A percentile compares a stretch with the other conserved stretches of the same genome.
Evolutionary conservation across 2,113 vertebrate species (phyloP).

Genomic region (Salvelinus fontinalis): DNA sequence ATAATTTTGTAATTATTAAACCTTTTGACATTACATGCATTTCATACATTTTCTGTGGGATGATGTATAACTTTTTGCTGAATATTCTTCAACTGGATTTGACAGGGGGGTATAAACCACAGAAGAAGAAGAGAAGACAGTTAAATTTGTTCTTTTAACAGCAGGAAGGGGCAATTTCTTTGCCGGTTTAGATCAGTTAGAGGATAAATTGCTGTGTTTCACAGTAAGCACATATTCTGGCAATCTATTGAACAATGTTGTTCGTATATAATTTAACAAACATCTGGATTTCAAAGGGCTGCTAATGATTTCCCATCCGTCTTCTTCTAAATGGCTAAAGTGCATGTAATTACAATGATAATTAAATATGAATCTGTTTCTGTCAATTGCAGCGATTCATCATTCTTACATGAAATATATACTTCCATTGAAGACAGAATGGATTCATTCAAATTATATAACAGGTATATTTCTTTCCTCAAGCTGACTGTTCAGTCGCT

Average conservation of each 20-base stretch:
- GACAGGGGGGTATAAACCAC: slow-evolving; percentile 27
- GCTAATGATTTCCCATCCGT: slow-evolving; percentile 78
- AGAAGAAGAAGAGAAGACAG: not conserved
- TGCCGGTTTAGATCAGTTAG: slow-evolving; percentile 60
- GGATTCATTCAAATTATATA: slow-evolving; percentile 52
- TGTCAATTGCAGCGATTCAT: slow-evolving; percentile 76
- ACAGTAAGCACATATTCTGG: slow-evolving; percentile 66
- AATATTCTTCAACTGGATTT: too few relatives aligned
- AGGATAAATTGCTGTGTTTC: slow-evolving; percentile 60
- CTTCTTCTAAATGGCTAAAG: slow-evolving; percentile 78
- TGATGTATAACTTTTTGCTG: too few relatives aligned
- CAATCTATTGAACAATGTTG: slow-evolving; percentile 69
- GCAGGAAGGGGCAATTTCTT: not conserved
- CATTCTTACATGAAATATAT: slow-evolving; percentile 57
- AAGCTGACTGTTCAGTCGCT: slow-evolving; percentile 33
- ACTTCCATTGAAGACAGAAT: slow-evolving; percentile 46
- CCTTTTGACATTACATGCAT: not conserved
- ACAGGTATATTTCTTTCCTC: slow-evolving; percentile 22
- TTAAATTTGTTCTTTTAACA: not conserved
- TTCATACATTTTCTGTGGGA: not conserved
- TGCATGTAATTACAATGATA: slow-evolving; percentile 79
- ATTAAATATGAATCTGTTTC: slow-evolving; percentile 79
- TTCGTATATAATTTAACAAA: slow-evolving; percentile 76
- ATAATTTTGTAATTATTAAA: slow-evolving; percentile 20
- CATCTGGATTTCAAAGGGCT: slow-evolving; percentile 77